These are phyloP conservation scores for Caenorhabditis sp. DNA, from an alignment of 2,888 invertebrate genomes.

Conservation along the genomic window DNA sequence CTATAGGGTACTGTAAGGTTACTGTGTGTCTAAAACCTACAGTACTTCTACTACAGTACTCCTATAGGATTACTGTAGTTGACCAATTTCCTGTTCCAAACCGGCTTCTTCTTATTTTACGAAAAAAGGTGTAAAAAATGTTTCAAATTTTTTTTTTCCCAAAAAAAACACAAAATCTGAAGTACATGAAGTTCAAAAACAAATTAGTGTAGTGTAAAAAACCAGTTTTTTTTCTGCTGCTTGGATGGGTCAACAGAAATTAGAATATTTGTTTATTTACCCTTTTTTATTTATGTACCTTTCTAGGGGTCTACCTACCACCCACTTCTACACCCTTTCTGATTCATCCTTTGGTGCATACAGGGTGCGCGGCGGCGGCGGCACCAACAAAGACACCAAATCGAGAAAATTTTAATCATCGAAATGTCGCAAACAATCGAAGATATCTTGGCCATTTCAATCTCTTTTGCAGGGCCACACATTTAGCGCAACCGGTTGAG, in stretches of 20 bases:
- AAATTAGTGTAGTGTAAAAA: neutral
- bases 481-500: no score
- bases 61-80: neutral
- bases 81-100: neutral
- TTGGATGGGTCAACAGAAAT: neutral
- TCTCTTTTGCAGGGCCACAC: no score
- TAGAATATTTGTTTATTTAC: neutral
- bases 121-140: neutral
- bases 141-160: neutral
- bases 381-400: neutral
- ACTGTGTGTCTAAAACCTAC: no score
- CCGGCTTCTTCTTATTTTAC: neutral
- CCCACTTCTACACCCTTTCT: neutral
- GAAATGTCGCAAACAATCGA: no score
- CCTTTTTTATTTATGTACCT: neutral
- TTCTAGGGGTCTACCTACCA: no score
- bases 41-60: no score
- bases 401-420: neutral
- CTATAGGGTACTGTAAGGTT: no score
- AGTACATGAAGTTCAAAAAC: neutral
- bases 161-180: neutral
- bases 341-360: neutral
- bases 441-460: no score
- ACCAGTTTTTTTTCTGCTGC: no score
- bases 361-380: no score